These are phyloP conservation scores for Micropoecilia bifurca DNA, from an alignment of 2,797 vertebrate genomes.

Conservation along the genomic window DNA sequence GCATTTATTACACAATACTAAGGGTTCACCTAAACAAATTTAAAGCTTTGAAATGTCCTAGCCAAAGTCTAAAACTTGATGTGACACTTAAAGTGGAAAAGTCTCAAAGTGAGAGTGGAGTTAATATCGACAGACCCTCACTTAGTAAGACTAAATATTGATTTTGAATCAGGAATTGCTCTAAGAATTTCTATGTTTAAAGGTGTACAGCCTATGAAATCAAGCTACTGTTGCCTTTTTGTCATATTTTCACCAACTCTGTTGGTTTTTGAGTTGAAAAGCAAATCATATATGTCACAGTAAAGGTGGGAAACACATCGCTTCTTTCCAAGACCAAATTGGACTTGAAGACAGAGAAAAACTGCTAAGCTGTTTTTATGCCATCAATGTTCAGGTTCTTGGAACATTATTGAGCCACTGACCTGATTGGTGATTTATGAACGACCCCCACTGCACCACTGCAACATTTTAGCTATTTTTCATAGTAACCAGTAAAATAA, in stretches of 20 bases:
- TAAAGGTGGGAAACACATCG: background rate
- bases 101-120: background rate
- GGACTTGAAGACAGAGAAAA: background rate
- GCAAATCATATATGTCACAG: background rate
- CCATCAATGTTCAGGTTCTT: background rate
- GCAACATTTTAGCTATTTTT: background rate
- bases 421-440: background rate
- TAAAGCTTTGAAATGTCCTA: background rate
- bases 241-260: background rate
- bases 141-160: background rate
- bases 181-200: background rate
- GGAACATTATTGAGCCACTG: background rate
- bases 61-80: background rate
- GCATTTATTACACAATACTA: background rate
- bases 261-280: background rate
- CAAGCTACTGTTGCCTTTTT: background rate
- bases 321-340: background rate
- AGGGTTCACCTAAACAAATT: background rate
- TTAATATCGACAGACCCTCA: background rate
- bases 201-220: background rate
- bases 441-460: background rate
- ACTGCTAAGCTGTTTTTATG: background rate
- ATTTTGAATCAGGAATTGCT: background rate
- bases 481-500: background rate
- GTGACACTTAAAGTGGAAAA: background rate